Evolutionary conservation across 2,888 invertebrate genomes (phyloP).

Genomic region (Galeopsomyia nigrocyanea): DNA sequence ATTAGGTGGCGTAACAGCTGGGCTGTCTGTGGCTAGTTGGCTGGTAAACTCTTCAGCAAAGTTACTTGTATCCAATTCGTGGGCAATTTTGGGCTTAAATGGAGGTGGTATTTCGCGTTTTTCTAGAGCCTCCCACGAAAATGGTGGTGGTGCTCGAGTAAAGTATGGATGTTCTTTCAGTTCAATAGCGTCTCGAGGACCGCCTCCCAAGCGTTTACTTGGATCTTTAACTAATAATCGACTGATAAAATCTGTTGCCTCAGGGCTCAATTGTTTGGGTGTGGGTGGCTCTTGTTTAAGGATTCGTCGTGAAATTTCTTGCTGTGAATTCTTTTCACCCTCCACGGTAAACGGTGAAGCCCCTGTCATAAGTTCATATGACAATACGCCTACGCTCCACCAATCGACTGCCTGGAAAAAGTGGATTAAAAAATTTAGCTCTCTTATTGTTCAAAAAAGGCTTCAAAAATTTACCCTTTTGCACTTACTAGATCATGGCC

Average conservation of each 20-base stretch:
- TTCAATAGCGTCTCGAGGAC: slow-evolving; percentile 86
- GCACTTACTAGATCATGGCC: slow-evolving; percentile 95
- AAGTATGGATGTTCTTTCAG: slow-evolving; percentile 93
- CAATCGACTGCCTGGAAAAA: slow-evolving; percentile 91
- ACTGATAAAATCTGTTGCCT: slow-evolving; percentile 83
- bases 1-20: slow-evolving; percentile 88
- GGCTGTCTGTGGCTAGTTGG: slow-evolving; percentile 92
- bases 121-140: slow-evolving; percentile 83
- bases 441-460: too few species aligned
- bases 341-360: slow-evolving; percentile 98
- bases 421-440: too few species aligned
- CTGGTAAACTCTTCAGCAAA: slow-evolving; percentile 97
- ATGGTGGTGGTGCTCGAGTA: slow-evolving; percentile 69
- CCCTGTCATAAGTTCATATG: slow-evolving; percentile 96
- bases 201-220: slow-evolving; percentile 87
- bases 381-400: slow-evolving; percentile 98
- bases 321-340: slow-evolving; percentile 92
- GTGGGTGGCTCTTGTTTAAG: slow-evolving; percentile 91
- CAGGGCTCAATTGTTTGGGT: slow-evolving; percentile 83
- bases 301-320: slow-evolving; percentile 94
- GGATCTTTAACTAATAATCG: slow-evolving; percentile 93
- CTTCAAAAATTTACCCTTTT: too few species aligned
- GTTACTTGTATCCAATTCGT: slow-evolving; percentile 94
- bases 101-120: slow-evolving; percentile 86
- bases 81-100: slow-evolving; percentile 87